A percentile compares a stretch with the other conserved stretches of the same genome.
These are phyloP conservation scores for Arenaria interpres DNA, from an alignment of 2,113 vertebrate genomes.

Conservation along the genomic window DNA sequence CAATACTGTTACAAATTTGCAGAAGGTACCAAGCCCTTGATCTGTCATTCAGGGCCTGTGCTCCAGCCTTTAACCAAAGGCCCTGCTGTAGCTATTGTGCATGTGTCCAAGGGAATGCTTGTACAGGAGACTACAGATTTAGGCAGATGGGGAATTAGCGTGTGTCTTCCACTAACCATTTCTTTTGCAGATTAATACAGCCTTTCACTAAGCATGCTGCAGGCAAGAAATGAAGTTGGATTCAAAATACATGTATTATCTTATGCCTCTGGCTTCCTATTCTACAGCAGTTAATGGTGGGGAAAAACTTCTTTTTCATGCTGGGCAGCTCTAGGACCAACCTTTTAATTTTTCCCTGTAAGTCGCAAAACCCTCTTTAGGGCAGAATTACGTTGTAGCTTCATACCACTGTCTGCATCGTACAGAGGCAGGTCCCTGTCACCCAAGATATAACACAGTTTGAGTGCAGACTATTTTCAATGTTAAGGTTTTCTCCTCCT, in stretches of 20 bases:
- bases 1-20: neutral
- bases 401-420: neutral
- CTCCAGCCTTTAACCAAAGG: neutral
- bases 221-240: neutral
- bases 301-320: neutral
- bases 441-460: neutral
- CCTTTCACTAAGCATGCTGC: neutral
- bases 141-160: neutral
- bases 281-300: neutral
- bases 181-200: neutral
- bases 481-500: neutral
- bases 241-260: neutral
- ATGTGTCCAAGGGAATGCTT: neutral
- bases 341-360: neutral
- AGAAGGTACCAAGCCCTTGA: neutral
- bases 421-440: neutral
- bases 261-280: neutral
- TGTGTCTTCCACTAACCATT: neutral
- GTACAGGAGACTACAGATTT: neutral
- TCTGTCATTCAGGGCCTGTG: neutral
- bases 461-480: fast-evolving
- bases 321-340: neutral
- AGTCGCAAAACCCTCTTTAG: neutral
- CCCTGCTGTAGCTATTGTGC: neutral
- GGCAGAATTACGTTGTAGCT: neutral